Evolutionary conservation across 2,113 vertebrate genomes (phyloP).

Genomic region (Pseudonaja textilis): DNA sequence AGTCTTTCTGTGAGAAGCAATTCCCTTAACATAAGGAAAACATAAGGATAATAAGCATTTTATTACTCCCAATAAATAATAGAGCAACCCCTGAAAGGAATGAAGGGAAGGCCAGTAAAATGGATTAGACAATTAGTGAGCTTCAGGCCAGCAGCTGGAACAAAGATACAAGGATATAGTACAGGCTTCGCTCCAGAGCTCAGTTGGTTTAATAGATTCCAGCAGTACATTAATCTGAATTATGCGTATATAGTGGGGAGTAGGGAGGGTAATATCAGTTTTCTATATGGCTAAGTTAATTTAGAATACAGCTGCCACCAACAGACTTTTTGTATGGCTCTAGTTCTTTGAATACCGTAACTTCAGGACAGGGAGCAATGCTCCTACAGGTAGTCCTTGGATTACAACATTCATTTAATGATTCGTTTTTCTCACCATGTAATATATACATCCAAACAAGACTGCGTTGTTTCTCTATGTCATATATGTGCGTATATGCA

Average conservation of each 20-base stretch:
- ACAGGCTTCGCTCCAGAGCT: slow-evolving; percentile 1
- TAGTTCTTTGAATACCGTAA: not conserved
- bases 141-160: slow-evolving; percentile 23
- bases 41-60: not conserved
- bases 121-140: slow-evolving; percentile 6
- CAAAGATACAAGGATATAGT: slow-evolving; percentile 9
- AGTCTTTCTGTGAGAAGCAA: not conserved
- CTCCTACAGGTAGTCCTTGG: not conserved
- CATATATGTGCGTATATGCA: no score
- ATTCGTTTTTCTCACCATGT: no score
- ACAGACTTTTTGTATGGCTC: not conserved
- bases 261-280: not conserved
- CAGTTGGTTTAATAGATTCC: slow-evolving; percentile 20
- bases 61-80: slow-evolving; percentile 24
- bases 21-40: not conserved
- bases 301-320: not conserved
- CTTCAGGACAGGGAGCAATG: not conserved
- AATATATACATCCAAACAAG: no score
- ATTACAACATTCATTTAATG: not conserved
- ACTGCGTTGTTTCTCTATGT: no score
- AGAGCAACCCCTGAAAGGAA: slow-evolving; percentile 12
- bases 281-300: slow-evolving; percentile 6
- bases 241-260: not conserved
- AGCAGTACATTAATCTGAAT: slow-evolving; percentile 16
- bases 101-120: slow-evolving; percentile 19